phyloP scores from a whole-genome alignment of 2,888 invertebrate genomes.

The Brenthis hecate region DNA sequence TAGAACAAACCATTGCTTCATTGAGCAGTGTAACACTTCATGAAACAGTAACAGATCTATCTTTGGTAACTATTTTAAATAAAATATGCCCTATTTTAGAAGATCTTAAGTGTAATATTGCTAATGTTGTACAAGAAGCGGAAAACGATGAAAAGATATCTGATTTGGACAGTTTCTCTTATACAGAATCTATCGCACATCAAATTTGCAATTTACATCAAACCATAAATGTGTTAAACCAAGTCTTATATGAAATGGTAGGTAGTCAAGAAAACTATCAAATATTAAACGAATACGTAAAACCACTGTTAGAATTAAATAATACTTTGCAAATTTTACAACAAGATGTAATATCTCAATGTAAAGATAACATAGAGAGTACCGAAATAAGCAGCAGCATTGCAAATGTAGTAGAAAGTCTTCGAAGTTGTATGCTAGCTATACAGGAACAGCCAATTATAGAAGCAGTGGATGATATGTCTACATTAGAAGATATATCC shows the following conservation, averaged over 20 bases:
- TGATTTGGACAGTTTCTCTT: slow-evolving; percentile 66
- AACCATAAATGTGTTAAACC: slow-evolving; percentile 61
- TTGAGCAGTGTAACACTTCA: slow-evolving; percentile 58
- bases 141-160: slow-evolving; percentile 54
- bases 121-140: slow-evolving; percentile 45
- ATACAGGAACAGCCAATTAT: slow-evolving; percentile 73
- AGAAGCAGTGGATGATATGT: slow-evolving; percentile 78
- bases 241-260: slow-evolving; percentile 63
- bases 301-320: slow-evolving; percentile 72
- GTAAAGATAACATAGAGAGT: slow-evolving; percentile 55
- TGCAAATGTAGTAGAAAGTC: slow-evolving; percentile 64
- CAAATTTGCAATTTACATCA: slow-evolving; percentile 66
- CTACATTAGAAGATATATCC: slow-evolving; percentile 82
- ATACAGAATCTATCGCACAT: slow-evolving; percentile 63
- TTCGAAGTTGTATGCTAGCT: slow-evolving; percentile 72
- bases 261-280: slow-evolving; percentile 55
- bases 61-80: slow-evolving; percentile 54
- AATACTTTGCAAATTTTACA: slow-evolving; percentile 72
- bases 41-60: slow-evolving; percentile 51
- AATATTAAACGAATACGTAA: slow-evolving; percentile 65
- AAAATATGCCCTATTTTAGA: slow-evolving; percentile 64
- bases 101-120: slow-evolving; percentile 64
- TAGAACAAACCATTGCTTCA: slow-evolving; percentile 64
- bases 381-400: slow-evolving; percentile 58
- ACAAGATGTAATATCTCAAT: slow-evolving; percentile 72